These are phyloP conservation scores for Kryphioiulus occultus DNA, from an alignment of 2,888 invertebrate genomes.

Conservation along the genomic window DNA sequence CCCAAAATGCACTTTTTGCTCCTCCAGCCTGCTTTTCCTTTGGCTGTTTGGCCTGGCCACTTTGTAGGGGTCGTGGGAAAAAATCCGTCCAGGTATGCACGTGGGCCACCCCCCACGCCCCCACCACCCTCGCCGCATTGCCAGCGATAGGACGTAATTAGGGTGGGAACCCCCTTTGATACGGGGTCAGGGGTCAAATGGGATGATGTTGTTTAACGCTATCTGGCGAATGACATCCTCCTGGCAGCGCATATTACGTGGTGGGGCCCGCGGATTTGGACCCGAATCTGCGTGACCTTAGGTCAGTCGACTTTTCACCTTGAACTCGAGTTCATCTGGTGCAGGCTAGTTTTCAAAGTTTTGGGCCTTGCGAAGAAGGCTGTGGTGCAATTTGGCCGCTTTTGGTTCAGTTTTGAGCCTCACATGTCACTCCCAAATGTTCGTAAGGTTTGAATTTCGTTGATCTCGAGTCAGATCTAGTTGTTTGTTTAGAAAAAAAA, in stretches of 20 bases:
- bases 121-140: slow-evolving; percentile 36
- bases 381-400: no score
- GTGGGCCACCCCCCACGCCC: not conserved
- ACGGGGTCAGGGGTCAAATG: slow-evolving; percentile 36
- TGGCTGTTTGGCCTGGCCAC: slow-evolving; percentile 40
- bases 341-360: not conserved
- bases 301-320: not conserved
- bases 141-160: slow-evolving; percentile 45
- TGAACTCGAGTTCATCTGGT: not conserved
- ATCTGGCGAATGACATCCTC: slow-evolving; percentile 32
- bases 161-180: slow-evolving; percentile 45
- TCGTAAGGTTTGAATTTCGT: no score
- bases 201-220: slow-evolving; percentile 33
- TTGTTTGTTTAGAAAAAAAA: no score
- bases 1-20: not conserved
- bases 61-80: slow-evolving; percentile 47
- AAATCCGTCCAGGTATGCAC: slow-evolving; percentile 26
- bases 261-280: not conserved
- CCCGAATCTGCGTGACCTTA: not conserved
- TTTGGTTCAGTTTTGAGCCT: no score
- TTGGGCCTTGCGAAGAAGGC: no score
- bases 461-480: no score
- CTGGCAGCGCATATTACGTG: not conserved
- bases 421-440: no score
- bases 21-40: slow-evolving; percentile 11